These are phyloP conservation scores for Aphodius sticticus DNA, from an alignment of 2,888 invertebrate species.

Conservation along the genomic window DNA sequence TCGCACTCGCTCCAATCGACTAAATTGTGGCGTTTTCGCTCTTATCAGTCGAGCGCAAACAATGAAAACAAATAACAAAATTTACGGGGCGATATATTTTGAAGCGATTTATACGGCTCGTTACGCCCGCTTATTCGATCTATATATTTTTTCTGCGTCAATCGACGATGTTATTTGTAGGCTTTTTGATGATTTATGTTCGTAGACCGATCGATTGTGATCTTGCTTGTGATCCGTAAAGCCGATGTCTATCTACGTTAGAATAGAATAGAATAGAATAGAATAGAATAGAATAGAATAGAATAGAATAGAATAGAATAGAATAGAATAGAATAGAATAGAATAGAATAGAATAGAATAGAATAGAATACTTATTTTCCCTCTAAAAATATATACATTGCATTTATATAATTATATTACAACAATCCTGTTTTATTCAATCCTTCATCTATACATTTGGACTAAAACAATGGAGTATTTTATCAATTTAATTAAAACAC, in stretches of 20 bases:
- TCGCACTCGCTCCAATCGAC: conserved; percentile 4
- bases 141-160: conserved; percentile 4
- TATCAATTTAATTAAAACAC: too few relatives aligned
- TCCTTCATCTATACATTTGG: too few relatives aligned
- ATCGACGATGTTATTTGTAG: background rate
- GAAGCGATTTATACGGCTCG: background rate
- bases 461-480: too few relatives aligned
- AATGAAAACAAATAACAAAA: conserved; percentile 4
- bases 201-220: background rate
- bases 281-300: too few relatives aligned
- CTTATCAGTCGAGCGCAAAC: background rate
- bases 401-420: too few relatives aligned
- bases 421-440: too few relatives aligned
- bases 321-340: too few relatives aligned
- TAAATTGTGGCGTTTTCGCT: background rate
- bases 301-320: too few relatives aligned
- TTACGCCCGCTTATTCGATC: background rate
- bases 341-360: too few relatives aligned
- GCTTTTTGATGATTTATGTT: background rate
- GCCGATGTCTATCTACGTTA: background rate
- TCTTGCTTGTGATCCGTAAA: background rate
- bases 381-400: too few relatives aligned
- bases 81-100: conserved; percentile 4
- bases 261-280: too few relatives aligned
- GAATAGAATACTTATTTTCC: too few relatives aligned